Base-by-base conservation (phyloP, 2,797 vertebrate genomes). In the Cynodonichthys magdalenae region DNA sequence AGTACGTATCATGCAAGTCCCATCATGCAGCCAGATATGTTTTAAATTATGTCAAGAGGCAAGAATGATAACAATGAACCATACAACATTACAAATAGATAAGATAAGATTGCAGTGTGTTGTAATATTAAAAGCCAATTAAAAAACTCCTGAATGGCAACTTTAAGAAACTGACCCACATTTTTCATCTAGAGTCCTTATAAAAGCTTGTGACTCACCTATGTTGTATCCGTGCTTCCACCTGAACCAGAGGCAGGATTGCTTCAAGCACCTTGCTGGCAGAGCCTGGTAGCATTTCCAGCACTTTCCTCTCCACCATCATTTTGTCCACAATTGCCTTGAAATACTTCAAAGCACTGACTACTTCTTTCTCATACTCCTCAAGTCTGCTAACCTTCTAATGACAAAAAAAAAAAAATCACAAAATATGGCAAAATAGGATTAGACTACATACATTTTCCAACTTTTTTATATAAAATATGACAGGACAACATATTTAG, bases 321-420 rank as follows among this genome's bases (percentile, higher is more conserved):
- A 99, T 99, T 88, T 99, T 99, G 91, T 99, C 98, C 83, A 99
- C 97, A 45, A 99, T 99, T 45, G 98, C 98, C 93, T 99, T 99
- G 70, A 99, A 99, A 91, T 99, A 99, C 73, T 95, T 95, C 75
- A 99, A 71, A 0, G 98, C 98, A 52, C 96, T 98, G 78, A 99
- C 98, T 0, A 99, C 97, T 19, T 99, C 98, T 86, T 99, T 99
- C 84, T 99, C 98, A 7, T 97, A 95, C 71, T 99, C 98, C 70
- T 98, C 97, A 62, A 99, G 90, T 77, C 96, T 95, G 9, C 94
- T 97, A 0, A 97, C 94, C 73, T 96, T 98, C 97, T 99, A 57
- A 19, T 90, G 24, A 24, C 24, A 48, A 70, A 63, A 19, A 57
- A 44, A 31, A 3, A 9, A 61, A 24, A 0, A 3, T 19, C 18